A percentile compares a stretch with the other conserved stretches of the same genome.
Conservation (phyloP, 2,113 vertebrate genomes). For the Hydrolagus affinis region DNA sequence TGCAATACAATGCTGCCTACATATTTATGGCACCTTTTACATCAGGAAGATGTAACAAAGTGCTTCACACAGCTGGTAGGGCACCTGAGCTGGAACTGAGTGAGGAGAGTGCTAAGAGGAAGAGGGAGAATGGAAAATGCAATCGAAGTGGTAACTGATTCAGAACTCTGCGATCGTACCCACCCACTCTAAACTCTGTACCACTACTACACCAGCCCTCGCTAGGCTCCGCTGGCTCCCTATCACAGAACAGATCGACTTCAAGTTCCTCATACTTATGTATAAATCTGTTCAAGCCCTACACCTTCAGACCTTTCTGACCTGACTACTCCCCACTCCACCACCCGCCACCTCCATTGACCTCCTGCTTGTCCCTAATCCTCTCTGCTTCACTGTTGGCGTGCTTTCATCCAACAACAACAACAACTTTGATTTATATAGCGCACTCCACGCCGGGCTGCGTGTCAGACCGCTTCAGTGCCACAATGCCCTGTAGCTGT, state of each 20-base stretch:
- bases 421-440: no score
- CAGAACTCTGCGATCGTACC: neutral
- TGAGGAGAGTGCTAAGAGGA: no score
- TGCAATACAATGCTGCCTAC: no score
- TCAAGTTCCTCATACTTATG: neutral
- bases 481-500: neutral
- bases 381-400: neutral
- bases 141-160: neutral
- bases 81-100: no score
- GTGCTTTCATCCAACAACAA: no score
- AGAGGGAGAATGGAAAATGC: no score
- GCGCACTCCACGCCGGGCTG: no score
- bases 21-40: no score
- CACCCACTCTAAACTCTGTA: neutral
- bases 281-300: neutral
- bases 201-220: neutral
- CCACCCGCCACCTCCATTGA: neutral
- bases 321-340: neutral
- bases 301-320: neutral
- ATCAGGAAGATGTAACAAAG: no score
- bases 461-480: no score
- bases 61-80: no score
- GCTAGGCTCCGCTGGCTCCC: no score
- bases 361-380: neutral
- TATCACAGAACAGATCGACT: neutral